Conservation (phyloP, 2,797 vertebrate genomes). For the Cuculus canorus region DNA sequence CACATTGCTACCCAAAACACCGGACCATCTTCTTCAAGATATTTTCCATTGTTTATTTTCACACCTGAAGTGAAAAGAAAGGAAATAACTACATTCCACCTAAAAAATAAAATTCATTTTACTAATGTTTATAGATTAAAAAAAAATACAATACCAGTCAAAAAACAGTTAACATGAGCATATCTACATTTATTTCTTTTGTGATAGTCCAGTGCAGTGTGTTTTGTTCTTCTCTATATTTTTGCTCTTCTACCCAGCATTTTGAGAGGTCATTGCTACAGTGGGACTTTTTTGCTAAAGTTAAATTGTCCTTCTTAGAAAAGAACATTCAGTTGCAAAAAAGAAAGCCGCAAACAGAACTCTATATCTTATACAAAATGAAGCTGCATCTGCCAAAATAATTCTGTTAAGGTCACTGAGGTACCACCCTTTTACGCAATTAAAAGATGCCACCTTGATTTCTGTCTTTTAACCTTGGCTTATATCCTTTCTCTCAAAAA, state of each 20-base stretch:
- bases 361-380: not conserved
- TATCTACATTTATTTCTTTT: not conserved
- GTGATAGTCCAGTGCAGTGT: not conserved
- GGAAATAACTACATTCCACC: not conserved
- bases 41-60: not conserved
- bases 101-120: not conserved
- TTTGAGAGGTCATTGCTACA: not conserved
- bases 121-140: not conserved
- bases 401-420: not conserved
- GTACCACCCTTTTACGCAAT: not conserved
- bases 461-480: not conserved
- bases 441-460: not conserved
- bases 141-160: not conserved
- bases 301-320: not conserved
- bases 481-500: not conserved
- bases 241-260: not conserved
- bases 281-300: not conserved
- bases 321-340: not conserved
- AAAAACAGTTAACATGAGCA: not conserved
- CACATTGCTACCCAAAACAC: not conserved
- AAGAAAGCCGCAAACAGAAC: not conserved
- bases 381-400: not conserved
- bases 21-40: not conserved
- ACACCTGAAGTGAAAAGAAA: accelerated
- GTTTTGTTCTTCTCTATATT: not conserved